Percentiles rank a stretch among this genome's conserved stretches.
Conservation (phyloP, 2,113 vertebrate species). For the Dipodomys spectabilis region DNA sequence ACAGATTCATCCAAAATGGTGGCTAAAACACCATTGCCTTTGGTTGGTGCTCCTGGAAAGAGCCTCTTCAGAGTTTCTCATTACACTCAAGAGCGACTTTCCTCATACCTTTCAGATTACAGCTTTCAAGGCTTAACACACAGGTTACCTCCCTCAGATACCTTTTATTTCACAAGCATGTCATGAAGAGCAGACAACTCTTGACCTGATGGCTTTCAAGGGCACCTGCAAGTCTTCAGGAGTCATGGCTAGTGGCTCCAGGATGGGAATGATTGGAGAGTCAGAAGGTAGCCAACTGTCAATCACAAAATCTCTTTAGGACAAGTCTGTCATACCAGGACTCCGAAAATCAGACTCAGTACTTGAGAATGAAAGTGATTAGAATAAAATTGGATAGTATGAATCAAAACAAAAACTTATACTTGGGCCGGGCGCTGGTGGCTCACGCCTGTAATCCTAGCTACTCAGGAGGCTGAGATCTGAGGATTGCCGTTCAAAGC, state of each 20-base stretch:
- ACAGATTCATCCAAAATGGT: constrained; percentile 40
- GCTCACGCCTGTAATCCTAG: no score
- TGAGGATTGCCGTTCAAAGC: no score
- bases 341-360: not conserved
- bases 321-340: not conserved
- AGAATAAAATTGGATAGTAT: not conserved
- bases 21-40: not conserved
- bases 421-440: no score
- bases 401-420: not conserved
- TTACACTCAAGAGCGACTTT: not conserved
- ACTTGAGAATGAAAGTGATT: not conserved
- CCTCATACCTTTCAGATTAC: not conserved
- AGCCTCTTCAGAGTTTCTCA: not conserved
- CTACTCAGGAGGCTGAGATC: no score
- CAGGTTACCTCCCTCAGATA: no score
- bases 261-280: not conserved
- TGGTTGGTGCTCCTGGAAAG: not conserved
- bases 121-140: not conserved
- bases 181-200: not conserved
- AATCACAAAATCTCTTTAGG: not conserved
- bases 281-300: not conserved
- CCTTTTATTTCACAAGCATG: not conserved
- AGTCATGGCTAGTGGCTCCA: not conserved
- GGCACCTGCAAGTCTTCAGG: not conserved
- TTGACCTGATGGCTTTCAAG: not conserved